phyloP scores from a whole-genome alignment of 2,888 invertebrate species.

The Tetheella fluctuosa region DNA sequence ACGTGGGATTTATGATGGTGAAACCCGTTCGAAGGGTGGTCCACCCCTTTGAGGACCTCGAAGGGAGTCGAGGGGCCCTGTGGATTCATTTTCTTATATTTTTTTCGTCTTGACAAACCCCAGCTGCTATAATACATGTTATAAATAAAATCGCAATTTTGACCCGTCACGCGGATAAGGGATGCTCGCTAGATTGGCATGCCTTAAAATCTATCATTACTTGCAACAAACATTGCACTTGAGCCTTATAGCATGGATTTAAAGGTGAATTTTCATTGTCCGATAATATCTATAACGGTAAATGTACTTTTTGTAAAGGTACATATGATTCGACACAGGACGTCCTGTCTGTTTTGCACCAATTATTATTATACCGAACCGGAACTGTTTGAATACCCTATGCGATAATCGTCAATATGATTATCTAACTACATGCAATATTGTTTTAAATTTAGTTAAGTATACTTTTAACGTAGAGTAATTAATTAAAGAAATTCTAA shows the following conservation, averaged over 20 bases:
- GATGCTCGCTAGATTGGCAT: conserved; percentile 66
- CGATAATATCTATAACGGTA: conserved; percentile 32
- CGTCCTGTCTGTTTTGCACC: conserved; percentile 81
- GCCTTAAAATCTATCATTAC: conserved; percentile 20
- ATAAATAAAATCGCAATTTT: conserved; percentile 84
- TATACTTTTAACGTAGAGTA: no score
- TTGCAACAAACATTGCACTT: conserved; percentile 9
- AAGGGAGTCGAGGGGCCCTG: conserved; percentile 62
- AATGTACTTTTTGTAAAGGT: conserved; percentile 45
- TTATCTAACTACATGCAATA: conserved; percentile 20
- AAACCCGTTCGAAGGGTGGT: conserved; percentile 82
- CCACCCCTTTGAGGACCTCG: conserved; percentile 53
- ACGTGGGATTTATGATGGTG: conserved; percentile 81
- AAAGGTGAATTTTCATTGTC: conserved; percentile 38
- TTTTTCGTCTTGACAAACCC: conserved; percentile 79
- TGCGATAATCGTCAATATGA: conserved; percentile 46
- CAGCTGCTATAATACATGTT: conserved; percentile 81
- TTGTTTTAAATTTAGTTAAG: background rate
- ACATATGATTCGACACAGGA: conserved; percentile 75
- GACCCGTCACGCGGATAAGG: conserved; percentile 80
- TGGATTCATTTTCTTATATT: conserved; percentile 75
- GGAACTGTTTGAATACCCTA: conserved; percentile 53
- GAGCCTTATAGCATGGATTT: conserved; percentile 24
- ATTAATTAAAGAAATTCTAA: no score
- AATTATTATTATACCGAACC: conserved; percentile 77